Conservation (phyloP, 2,888 invertebrate species). For the Trisateles emortualis region DNA sequence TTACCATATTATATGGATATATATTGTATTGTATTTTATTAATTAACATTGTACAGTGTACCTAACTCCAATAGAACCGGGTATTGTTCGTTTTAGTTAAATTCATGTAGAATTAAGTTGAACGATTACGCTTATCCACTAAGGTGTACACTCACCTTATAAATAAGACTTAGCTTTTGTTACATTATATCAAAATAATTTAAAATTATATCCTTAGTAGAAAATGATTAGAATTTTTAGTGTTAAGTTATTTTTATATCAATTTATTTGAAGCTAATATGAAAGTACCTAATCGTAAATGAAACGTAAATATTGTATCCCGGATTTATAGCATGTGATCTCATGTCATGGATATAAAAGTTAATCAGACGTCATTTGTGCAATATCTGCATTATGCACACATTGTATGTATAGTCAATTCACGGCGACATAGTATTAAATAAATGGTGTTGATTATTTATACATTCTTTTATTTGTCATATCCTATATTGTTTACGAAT, state of each 20-base stretch:
- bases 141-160: slow-evolving; percentile 74
- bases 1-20: slow-evolving; percentile 39
- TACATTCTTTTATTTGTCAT: neutral
- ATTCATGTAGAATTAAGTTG: slow-evolving; percentile 73
- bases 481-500: too few relatives aligned
- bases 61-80: slow-evolving; percentile 54
- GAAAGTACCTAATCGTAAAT: slow-evolving; percentile 65
- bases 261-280: slow-evolving; percentile 79
- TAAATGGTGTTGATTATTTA: slow-evolving; percentile 79
- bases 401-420: slow-evolving; percentile 66
- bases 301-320: slow-evolving; percentile 68
- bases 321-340: slow-evolving; percentile 73
- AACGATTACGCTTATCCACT: slow-evolving; percentile 83
- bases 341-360: slow-evolving; percentile 63
- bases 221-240: slow-evolving; percentile 62
- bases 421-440: slow-evolving; percentile 75
- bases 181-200: slow-evolving; percentile 75
- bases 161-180: slow-evolving; percentile 82
- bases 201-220: slow-evolving; percentile 63
- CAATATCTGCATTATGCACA: slow-evolving; percentile 76
- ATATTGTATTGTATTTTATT: slow-evolving; percentile 35
- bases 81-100: slow-evolving; percentile 61
- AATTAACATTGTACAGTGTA: slow-evolving; percentile 43
- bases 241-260: slow-evolving; percentile 82
- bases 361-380: slow-evolving; percentile 62